Evolutionary conservation across 1,140 invertebrate species (phyloP), one percentile per base, ranked within the genome.

Genomic region (Trissolcus basalis): DNA sequence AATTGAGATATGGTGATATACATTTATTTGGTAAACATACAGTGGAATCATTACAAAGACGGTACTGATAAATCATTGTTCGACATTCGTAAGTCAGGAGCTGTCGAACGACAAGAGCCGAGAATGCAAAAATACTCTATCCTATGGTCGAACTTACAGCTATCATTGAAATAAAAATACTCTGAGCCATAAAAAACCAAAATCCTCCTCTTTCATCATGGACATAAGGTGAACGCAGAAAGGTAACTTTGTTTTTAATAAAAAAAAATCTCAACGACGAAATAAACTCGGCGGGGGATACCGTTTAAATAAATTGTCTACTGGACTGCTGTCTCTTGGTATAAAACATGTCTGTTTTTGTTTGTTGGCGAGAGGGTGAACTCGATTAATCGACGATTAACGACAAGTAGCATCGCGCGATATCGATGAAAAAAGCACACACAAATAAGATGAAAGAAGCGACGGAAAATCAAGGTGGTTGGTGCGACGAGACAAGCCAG

Each of bases 11-110:
- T 27, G 19, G 19, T 27, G 19, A 27, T 63, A 61, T 51, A 48
- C 43, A 72, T 74, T 78, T 79, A 79, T 83, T 85, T 83, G 83
- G 80, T 85, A 83, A 85, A 83, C 81, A 85, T 84, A 82, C 51
- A 65, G 71, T 68, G 68, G 61, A 77, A 72, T 60, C 65, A 19
- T 77, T 71, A 71, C 41, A 61, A 65, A 70, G 61, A 65, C 65
- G 65, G n/a, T 71, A 77, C 55, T 8, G 63, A 60, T 70, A 70
- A 77, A 77, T 61, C 61, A 68, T 67, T 4, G 27, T 68, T 71
- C 74, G 44, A 77, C 61, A 59, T 70, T 76, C 56, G 56, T 45
- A 61, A 71, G 35, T 67, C 55, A 61, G 14, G 51, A 71, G 33
- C 41, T 77, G 55, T 68, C 53, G 44, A 70, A 19, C 49, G 61